These are phyloP conservation scores for Fistularia tabacaria DNA, from an alignment of 2,797 vertebrate species.

Conservation along the genomic window DNA sequence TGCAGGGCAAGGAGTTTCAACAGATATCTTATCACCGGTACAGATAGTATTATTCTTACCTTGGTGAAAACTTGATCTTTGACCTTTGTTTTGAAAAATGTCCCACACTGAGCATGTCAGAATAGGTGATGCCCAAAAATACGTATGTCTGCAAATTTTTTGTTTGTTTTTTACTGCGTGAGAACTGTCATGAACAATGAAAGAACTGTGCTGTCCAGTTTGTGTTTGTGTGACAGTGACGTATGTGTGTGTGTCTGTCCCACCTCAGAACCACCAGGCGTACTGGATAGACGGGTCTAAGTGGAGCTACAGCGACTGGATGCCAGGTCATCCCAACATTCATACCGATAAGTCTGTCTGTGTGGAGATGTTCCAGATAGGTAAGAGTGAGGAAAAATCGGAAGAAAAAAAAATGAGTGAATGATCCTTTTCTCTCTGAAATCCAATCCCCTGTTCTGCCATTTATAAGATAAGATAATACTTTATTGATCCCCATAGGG, in stretches of 20 bases:
- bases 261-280: slow-evolving; percentile 57
- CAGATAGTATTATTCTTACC: slow-evolving; percentile 54
- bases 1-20: slow-evolving; percentile 43
- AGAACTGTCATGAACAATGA: background rate
- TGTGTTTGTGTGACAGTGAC: background rate
- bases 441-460: too few species aligned
- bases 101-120: slow-evolving; percentile 3
- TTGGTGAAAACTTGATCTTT: slow-evolving; percentile 48
- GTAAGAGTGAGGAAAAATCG: slow-evolving; percentile 37
- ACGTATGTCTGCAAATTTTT: background rate
- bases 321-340: slow-evolving; percentile 63
- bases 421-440: too few species aligned
- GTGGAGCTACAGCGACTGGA: slow-evolving; percentile 72
- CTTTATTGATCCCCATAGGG: too few species aligned
- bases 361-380: slow-evolving; percentile 68
- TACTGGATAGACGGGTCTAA: slow-evolving; percentile 67
- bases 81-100: slow-evolving; percentile 24
- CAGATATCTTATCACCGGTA: slow-evolving; percentile 57
- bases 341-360: slow-evolving; percentile 53
- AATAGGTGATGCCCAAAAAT: slow-evolving; percentile 1
- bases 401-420: background rate
- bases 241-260: background rate
- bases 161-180: background rate
- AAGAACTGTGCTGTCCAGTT: background rate
- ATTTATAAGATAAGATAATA: too few species aligned